A percentile compares a stretch with the other conserved stretches of the same genome.
phyloP scores from a whole-genome alignment of 2,113 vertebrate genomes.

The Gymnorhina tibicen region DNA sequence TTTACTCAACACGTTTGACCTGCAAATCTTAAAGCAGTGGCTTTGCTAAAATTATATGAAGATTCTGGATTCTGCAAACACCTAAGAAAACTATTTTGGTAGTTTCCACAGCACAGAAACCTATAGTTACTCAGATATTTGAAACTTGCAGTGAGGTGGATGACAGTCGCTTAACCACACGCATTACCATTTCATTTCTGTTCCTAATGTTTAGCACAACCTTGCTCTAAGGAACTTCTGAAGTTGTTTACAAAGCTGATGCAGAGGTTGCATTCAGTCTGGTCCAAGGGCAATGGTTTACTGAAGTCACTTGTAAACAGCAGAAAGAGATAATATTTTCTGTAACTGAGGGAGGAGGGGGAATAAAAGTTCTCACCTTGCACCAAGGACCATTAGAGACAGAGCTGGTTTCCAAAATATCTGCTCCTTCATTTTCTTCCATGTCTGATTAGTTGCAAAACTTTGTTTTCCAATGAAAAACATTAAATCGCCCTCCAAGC shows the following conservation, averaged over 20 bases:
- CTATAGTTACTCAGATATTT: conserved; percentile 43
- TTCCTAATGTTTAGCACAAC: conserved; percentile 19
- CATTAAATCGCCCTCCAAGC: conserved; percentile 9
- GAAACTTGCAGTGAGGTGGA: neutral
- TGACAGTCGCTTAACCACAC: neutral
- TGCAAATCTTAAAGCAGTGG: neutral
- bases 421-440: conserved; percentile 58
- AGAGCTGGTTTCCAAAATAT: conserved; percentile 21
- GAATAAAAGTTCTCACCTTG: conserved; percentile 55
- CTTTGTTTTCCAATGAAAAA: conserved; percentile 20
- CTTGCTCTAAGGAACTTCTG: conserved; percentile 19
- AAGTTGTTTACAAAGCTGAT: conserved; percentile 37
- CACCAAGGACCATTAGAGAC: conserved; percentile 58
- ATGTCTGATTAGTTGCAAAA: conserved; percentile 43
- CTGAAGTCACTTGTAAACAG: neutral
- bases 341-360: neutral
- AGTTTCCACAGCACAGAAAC: conserved; percentile 24
- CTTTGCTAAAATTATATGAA: conserved; percentile 16
- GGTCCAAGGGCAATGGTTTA: neutral
- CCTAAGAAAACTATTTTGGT: conserved; percentile 19
- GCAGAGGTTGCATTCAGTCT: conserved; percentile 2
- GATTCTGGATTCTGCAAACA: conserved; percentile 5
- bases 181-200: conserved; percentile 20
- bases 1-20: neutral
- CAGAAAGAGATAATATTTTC: neutral